These are phyloP conservation scores for Xyrauchen texanus DNA, from an alignment of 2,113 vertebrate species.

Conservation along the genomic window DNA sequence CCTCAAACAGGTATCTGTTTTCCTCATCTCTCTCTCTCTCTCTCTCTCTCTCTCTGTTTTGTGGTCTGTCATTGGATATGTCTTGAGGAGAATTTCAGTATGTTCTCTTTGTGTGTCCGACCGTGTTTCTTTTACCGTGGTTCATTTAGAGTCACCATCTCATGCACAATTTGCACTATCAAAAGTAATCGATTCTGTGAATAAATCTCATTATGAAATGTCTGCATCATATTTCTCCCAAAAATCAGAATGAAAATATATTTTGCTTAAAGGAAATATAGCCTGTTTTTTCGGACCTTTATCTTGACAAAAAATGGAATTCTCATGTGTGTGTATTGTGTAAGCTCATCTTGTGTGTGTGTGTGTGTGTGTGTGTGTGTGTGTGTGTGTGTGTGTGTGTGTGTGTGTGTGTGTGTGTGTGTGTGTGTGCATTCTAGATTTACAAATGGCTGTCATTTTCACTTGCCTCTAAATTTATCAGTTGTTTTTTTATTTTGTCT, in stretches of 20 bases:
- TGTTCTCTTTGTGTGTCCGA: conserved; percentile 24
- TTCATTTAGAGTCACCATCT: background rate
- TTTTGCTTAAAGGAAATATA: too few species aligned
- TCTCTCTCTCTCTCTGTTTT: background rate
- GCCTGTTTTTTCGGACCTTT: too few species aligned
- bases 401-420: background rate
- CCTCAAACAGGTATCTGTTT: conserved; percentile 46
- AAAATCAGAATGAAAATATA: too few species aligned
- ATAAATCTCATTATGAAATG: background rate
- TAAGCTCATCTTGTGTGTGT: background rate
- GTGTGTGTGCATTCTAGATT: background rate
- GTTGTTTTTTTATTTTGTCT: background rate
- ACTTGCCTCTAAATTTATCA: background rate
- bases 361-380: background rate
- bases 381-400: background rate
- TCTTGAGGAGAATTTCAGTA: conserved; percentile 1
- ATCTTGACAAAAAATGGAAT: too few species aligned
- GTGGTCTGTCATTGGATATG: background rate
- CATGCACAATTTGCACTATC: background rate
- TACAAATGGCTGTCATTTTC: background rate
- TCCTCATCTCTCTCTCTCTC: conserved; percentile 33
- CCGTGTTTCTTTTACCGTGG: background rate
- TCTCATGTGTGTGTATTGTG: too few species aligned
- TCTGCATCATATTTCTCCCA: too few species aligned
- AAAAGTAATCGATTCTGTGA: background rate